Evolutionary conservation across 2,113 vertebrate genomes (phyloP).

Genomic region (Chrysemys picta): DNA sequence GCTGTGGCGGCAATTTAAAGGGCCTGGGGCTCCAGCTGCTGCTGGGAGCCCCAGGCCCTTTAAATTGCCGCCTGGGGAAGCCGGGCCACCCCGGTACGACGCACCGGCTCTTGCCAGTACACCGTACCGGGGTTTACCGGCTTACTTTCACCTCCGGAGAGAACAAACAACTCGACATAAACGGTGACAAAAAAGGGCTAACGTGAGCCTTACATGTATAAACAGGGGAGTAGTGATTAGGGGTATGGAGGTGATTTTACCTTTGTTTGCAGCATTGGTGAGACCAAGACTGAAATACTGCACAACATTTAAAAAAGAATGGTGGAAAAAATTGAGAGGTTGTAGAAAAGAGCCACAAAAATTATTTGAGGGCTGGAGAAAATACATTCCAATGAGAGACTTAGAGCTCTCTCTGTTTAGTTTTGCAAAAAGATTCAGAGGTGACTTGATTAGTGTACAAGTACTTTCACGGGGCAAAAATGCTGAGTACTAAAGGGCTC

Average conservation of each 20-base stretch:
- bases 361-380: neutral
- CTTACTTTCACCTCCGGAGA: neutral
- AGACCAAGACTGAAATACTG: neutral
- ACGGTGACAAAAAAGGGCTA: neutral
- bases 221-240: neutral
- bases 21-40: no score
- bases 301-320: neutral
- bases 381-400: neutral
- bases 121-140: no score
- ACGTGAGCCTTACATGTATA: neutral
- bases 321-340: neutral
- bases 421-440: neutral
- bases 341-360: neutral
- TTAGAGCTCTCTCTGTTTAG: neutral
- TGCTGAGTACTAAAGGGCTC: neutral
- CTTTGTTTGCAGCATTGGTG: neutral
- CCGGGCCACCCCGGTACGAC: no score
- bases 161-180: neutral
- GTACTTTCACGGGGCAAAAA: neutral
- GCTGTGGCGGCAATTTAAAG: no score
- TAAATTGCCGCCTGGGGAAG: no score
- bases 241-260: neutral
- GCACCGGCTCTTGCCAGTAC: no score
- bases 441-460: neutral
- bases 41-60: no score